A percentile compares a stretch with the other conserved stretches of the same genome.
phyloP scores from a whole-genome alignment of 1,140 invertebrate genomes.

The Battus philenor region DNA sequence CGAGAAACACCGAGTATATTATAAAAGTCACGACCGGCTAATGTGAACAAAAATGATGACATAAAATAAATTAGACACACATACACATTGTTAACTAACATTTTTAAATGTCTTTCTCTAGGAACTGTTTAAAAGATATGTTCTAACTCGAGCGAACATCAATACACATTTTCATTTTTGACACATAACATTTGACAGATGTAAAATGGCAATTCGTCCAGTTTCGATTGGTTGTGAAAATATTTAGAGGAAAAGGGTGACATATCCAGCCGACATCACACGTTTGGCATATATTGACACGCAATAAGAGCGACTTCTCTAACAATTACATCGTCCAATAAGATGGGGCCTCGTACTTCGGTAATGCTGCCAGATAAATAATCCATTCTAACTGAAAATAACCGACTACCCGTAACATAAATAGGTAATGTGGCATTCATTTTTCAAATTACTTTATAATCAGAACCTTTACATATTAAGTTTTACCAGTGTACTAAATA shows the following conservation, averaged over 20 bases:
- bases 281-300: neutral
- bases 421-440: too few species aligned
- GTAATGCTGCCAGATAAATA: constrained; percentile 21
- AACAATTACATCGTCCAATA: constrained; percentile 23
- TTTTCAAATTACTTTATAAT: too few species aligned
- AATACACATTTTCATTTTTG: constrained; percentile 52
- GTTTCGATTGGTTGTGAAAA: constrained; percentile 39
- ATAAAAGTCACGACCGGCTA: constrained; percentile 92
- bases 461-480: too few species aligned
- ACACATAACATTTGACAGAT: constrained; percentile 40
- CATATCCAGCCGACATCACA: neutral
- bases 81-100: constrained; percentile 48
- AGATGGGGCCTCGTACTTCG: constrained; percentile 34
- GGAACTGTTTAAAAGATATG: constrained; percentile 28
- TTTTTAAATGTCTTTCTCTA: constrained; percentile 46
- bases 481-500: too few species aligned
- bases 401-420: too few species aligned
- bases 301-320: constrained; percentile 5
- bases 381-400: too few species aligned
- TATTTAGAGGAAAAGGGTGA: neutral
- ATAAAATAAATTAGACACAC: constrained; percentile 55
- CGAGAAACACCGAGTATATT: constrained; percentile 91
- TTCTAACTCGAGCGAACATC: constrained; percentile 19
- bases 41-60: constrained; percentile 44
- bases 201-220: constrained; percentile 57